Conservation (phyloP, 2,113 vertebrate genomes). For the Hippocampus mohnikei region DNA sequence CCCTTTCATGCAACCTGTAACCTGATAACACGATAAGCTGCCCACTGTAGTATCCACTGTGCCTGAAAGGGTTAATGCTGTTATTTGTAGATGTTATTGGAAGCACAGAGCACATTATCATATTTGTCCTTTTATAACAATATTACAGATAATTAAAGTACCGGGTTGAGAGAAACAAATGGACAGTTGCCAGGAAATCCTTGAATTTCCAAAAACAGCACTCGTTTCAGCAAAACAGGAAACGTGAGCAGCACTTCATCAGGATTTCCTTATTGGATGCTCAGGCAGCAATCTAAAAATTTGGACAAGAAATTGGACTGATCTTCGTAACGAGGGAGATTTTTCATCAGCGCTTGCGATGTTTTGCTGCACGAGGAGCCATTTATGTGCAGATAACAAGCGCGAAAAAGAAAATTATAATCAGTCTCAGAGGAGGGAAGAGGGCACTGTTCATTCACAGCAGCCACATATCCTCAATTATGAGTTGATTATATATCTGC, state of each 20-base stretch:
- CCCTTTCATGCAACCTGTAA: not conserved
- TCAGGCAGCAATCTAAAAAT: slow-evolving; percentile 11
- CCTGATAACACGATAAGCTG: no score
- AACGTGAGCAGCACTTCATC: slow-evolving; percentile 10
- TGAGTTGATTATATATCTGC: slow-evolving; percentile 44
- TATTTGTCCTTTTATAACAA: not conserved
- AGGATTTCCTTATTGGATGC: slow-evolving; percentile 18
- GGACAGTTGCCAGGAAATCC: not conserved
- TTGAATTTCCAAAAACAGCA: not conserved
- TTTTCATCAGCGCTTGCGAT: slow-evolving; percentile 40
- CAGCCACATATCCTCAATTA: slow-evolving; percentile 47
- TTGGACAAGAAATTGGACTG: slow-evolving; percentile 27
- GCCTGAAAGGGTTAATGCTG: no score
- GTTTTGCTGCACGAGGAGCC: slow-evolving; percentile 34
- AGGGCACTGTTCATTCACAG: slow-evolving; percentile 22
- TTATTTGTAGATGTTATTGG: no score
- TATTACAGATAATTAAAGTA: not conserved
- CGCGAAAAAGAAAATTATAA: slow-evolving; percentile 49
- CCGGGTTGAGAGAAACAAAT: not conserved
- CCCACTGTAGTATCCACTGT: no score
- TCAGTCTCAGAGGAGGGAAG: slow-evolving; percentile 41
- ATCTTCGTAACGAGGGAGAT: slow-evolving; percentile 1
- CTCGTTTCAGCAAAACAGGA: not conserved
- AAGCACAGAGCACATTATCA: no score
- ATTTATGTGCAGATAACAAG: slow-evolving; percentile 48